A percentile compares a stretch with the other conserved stretches of the same genome.
phyloP scores from a whole-genome alignment of 2,797 vertebrate genomes.

The Oreonectes daqikongensis region DNA sequence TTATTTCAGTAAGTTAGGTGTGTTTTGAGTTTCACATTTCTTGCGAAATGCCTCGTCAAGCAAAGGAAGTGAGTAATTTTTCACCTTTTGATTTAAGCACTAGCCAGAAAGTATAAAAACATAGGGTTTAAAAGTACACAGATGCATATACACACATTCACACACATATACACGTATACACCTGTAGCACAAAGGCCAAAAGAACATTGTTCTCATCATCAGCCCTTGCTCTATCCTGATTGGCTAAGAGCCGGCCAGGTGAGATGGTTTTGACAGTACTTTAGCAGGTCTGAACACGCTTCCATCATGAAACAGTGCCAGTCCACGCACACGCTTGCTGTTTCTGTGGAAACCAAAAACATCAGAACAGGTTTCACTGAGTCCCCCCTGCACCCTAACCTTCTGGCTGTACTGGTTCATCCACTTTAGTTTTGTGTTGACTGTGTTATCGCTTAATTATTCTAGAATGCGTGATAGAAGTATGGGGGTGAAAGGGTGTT shows the following conservation, averaged over 20 bases:
- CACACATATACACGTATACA: neutral
- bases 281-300: constrained; percentile 92
- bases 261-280: constrained; percentile 83
- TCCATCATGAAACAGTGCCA: constrained; percentile 75
- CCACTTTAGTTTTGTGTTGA: constrained; percentile 52
- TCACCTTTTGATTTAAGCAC: constrained; percentile 25
- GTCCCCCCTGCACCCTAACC: constrained; percentile 77
- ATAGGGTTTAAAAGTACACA: constrained; percentile 7
- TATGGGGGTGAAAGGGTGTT: constrained; percentile 23
- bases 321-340: constrained; percentile 86
- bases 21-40: constrained; percentile 23
- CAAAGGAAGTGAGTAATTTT: constrained; percentile 6
- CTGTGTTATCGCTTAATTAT: constrained; percentile 55
- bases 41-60: neutral
- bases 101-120: constrained; percentile 6
- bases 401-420: constrained; percentile 89
- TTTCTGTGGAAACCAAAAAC: constrained; percentile 99
- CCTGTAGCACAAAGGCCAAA: constrained; percentile 67
- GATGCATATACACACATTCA: neutral
- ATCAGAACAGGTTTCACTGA: constrained; percentile 92
- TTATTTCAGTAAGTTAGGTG: neutral
- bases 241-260: constrained; percentile 81
- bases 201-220: constrained; percentile 67
- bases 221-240: constrained; percentile 74
- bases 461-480: constrained; percentile 57